These are phyloP conservation scores for Erythrocercus mccallii DNA, from an alignment of 2,113 vertebrate species.

Conservation along the genomic window DNA sequence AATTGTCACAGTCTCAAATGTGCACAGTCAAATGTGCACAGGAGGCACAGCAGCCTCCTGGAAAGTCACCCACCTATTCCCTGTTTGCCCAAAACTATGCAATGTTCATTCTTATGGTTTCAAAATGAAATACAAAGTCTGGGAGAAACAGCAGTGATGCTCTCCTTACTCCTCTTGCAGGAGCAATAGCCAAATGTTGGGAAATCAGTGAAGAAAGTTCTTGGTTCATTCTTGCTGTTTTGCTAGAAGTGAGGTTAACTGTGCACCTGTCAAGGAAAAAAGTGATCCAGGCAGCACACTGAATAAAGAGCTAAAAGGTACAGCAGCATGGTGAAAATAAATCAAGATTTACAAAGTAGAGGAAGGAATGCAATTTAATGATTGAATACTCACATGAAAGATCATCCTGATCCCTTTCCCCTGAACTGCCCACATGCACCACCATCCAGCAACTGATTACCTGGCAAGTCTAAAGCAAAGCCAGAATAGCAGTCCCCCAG, in stretches of 20 bases:
- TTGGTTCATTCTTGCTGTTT: not conserved
- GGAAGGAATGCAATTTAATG: not conserved
- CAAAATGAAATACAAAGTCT: not conserved
- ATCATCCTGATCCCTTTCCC: not conserved
- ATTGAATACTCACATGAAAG: not conserved
- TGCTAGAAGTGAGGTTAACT: not conserved
- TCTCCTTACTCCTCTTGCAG: not conserved
- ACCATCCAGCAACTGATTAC: not conserved
- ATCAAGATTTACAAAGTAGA: not conserved
- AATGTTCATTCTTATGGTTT: fast-evolving
- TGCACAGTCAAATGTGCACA: too few relatives aligned
- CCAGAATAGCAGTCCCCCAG: not conserved
- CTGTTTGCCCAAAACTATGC: not conserved
- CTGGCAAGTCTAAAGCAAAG: not conserved
- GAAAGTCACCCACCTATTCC: not conserved
- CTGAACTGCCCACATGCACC: not conserved
- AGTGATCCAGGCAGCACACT: not conserved
- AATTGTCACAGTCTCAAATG: not conserved
- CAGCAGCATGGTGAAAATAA: not conserved
- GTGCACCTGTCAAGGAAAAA: not conserved
- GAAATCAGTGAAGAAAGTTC: not conserved
- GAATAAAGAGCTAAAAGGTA: not conserved
- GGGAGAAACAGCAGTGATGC: not conserved
- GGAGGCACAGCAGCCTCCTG: not conserved
- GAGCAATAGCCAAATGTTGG: not conserved